phyloP scores from a whole-genome alignment of 2,888 invertebrate genomes.

The Mactromeris polynyma region DNA sequence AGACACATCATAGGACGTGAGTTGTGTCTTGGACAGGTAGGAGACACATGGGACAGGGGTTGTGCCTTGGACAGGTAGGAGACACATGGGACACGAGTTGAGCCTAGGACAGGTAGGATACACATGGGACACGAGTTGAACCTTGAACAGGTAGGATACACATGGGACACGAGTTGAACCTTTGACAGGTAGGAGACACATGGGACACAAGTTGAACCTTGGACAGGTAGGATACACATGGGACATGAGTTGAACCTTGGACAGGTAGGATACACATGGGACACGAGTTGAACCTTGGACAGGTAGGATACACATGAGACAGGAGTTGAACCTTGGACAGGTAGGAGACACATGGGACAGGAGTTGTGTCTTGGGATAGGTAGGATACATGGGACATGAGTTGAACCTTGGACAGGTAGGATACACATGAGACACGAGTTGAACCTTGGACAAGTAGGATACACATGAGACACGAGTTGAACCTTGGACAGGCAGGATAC shows the following conservation, averaged over 20 bases:
- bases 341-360: background rate
- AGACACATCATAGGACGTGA: background rate
- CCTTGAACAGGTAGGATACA: no score
- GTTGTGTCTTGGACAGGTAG: background rate
- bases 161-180: no score
- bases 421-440: background rate
- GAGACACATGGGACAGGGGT: background rate
- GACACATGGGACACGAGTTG: no score
- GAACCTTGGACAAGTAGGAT: background rate
- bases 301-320: background rate
- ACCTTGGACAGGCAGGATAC: background rate
- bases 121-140: no score
- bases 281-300: background rate
- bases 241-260: background rate
- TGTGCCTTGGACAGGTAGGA: no score
- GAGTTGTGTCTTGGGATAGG: background rate
- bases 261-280: background rate
- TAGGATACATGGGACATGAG: background rate
- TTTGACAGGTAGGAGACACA: no score
- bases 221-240: background rate
- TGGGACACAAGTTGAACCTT: background rate
- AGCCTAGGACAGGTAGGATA: no score
- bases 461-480: background rate
- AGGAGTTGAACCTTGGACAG: background rate
- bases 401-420: background rate